These are phyloP conservation scores for Pardalotus punctatus DNA, from an alignment of 2,113 vertebrate species.

Conservation along the genomic window DNA sequence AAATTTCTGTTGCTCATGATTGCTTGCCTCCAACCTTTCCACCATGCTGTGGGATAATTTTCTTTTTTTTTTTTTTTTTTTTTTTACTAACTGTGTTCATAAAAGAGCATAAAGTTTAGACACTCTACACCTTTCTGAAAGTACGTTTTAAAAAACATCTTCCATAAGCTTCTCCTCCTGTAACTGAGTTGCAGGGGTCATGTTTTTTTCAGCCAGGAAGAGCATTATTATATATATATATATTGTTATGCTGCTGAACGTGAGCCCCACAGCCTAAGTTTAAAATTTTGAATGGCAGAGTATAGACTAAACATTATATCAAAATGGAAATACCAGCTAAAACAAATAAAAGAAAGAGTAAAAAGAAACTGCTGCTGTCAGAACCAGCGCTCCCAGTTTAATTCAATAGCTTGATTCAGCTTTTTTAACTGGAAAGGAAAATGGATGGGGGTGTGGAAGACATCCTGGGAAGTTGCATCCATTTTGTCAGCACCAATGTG, in stretches of 20 bases:
- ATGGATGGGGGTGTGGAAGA: accelerated
- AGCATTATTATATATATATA: background rate
- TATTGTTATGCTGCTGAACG: background rate
- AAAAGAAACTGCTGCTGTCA: background rate
- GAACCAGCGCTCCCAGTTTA: background rate
- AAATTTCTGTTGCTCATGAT: background rate
- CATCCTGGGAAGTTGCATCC: background rate
- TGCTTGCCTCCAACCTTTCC: background rate
- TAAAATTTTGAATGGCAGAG: background rate
- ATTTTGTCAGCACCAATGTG: background rate
- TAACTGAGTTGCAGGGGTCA: background rate
- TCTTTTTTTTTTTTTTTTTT: background rate
- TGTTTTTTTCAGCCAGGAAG: background rate
- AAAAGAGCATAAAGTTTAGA: background rate
- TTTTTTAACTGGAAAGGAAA: background rate
- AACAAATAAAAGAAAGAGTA: background rate
- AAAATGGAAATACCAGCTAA: background rate
- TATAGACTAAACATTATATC: background rate
- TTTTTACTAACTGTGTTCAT: background rate
- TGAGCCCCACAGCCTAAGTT: background rate
- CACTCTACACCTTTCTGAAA: background rate
- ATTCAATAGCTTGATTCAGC: no score
- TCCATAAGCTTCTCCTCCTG: background rate
- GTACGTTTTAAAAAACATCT: background rate
- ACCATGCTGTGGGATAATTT: background rate